Percentiles rank a stretch among this genome's conserved stretches.
These are phyloP conservation scores for Scophthalmus maximus DNA, from an alignment of 2,113 vertebrate species.

Conservation along the genomic window DNA sequence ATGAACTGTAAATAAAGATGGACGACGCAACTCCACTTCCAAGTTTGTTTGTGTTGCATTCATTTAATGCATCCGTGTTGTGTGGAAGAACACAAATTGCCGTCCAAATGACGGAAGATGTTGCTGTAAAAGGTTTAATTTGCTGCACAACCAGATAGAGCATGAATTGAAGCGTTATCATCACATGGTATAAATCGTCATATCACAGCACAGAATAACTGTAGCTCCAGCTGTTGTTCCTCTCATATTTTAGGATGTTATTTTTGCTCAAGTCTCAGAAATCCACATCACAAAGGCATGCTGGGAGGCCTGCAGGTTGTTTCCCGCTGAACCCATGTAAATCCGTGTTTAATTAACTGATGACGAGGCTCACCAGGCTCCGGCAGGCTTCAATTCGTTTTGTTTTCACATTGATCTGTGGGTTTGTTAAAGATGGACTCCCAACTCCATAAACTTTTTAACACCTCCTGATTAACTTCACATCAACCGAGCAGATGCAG, in stretches of 20 bases:
- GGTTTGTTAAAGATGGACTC: slow-evolving; percentile 9
- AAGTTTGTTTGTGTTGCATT: too few species aligned
- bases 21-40: too few species aligned
- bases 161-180: too few species aligned
- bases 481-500: background rate
- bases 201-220: background rate
- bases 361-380: background rate
- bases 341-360: slow-evolving; percentile 19
- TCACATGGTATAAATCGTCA: too few species aligned
- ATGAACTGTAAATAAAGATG: too few species aligned
- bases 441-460: slow-evolving; percentile 8
- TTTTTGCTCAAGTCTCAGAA: background rate
- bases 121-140: too few species aligned
- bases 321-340: slow-evolving; percentile 8
- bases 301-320: slow-evolving; percentile 6
- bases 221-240: background rate
- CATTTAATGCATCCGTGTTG: too few species aligned
- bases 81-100: too few species aligned
- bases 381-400: background rate
- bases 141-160: too few species aligned
- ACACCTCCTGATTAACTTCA: slow-evolving; percentile 38
- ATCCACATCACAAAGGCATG: background rate
- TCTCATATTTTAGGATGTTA: background rate
- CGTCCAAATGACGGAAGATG: too few species aligned
- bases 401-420: slow-evolving; percentile 22